phyloP scores from a whole-genome alignment of 2,888 invertebrate species.

The Arrhopalites spinosus region DNA sequence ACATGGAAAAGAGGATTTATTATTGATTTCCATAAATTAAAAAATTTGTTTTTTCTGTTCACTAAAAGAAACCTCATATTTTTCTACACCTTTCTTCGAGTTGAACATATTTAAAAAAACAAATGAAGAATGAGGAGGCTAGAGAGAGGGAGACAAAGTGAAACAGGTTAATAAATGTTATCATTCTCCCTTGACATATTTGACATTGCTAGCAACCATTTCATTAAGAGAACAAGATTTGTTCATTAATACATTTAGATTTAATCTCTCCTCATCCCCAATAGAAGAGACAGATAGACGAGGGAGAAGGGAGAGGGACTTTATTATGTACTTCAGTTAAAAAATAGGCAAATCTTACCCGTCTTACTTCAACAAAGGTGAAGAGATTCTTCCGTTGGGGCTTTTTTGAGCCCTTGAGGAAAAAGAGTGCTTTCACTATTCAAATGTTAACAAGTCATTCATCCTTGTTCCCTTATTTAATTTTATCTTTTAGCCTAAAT shows the following conservation, averaged over 20 bases:
- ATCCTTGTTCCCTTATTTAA: too few relatives aligned
- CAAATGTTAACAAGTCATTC: too few relatives aligned
- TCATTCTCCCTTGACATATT: background rate
- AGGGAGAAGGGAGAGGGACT: too few relatives aligned
- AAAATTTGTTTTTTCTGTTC: background rate
- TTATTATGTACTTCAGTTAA: background rate
- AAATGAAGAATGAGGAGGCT: too few relatives aligned
- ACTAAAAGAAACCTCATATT: background rate
- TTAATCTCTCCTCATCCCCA: background rate
- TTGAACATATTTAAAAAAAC: too few relatives aligned
- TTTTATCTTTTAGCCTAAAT: too few relatives aligned
- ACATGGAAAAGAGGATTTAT: background rate
- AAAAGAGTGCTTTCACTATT: too few relatives aligned
- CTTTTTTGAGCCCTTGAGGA: too few relatives aligned
- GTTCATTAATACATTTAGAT: conserved; percentile 23
- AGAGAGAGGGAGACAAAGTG: background rate
- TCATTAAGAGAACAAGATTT: conserved; percentile 24
- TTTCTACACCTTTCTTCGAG: conserved; percentile 13
- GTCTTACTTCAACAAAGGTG: too few relatives aligned
- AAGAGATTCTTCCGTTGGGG: too few relatives aligned
- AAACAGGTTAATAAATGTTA: conserved; percentile 20
- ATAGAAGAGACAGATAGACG: too few relatives aligned
- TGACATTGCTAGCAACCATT: background rate
- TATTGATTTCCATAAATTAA: background rate
- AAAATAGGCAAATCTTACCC: too few relatives aligned